These are phyloP conservation scores for Vidua macroura DNA, from an alignment of 2,113 vertebrate species.

Conservation along the genomic window DNA sequence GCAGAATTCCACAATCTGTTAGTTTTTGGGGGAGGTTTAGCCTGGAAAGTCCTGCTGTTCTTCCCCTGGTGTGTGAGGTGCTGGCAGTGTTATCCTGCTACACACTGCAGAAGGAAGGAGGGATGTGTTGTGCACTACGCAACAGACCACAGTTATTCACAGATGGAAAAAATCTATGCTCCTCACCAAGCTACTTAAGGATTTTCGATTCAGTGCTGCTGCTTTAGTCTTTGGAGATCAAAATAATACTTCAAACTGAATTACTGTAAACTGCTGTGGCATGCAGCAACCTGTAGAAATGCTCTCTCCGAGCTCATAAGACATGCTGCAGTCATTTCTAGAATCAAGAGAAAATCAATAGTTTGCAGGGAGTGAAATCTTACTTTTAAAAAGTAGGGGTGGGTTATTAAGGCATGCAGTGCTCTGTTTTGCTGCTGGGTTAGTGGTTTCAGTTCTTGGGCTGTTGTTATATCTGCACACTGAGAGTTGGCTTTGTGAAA, in stretches of 20 bases:
- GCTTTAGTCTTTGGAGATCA: slow-evolving; percentile 35
- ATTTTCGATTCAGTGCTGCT: slow-evolving; percentile 9
- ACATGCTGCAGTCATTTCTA: slow-evolving; percentile 11
- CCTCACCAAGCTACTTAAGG: slow-evolving; percentile 21
- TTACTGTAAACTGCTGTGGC: slow-evolving; percentile 32
- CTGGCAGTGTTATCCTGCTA: background rate
- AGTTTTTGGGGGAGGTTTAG: background rate
- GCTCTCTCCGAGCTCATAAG: background rate
- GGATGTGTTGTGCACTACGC: background rate
- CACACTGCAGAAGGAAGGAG: background rate
- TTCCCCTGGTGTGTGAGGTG: background rate
- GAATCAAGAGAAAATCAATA: slow-evolving; percentile 30
- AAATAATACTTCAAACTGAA: slow-evolving; percentile 36
- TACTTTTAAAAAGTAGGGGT: background rate
- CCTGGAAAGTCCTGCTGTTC: background rate
- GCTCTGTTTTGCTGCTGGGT: background rate
- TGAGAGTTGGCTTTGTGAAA: background rate
- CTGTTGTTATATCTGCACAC: background rate
- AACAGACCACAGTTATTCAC: background rate
- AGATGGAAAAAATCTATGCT: background rate
- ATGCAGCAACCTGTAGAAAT: slow-evolving; percentile 35
- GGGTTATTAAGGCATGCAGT: background rate
- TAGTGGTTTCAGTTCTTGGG: background rate
- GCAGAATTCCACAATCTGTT: background rate
- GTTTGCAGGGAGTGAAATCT: background rate